Conservation (phyloP, 2,113 vertebrate species). For the Serinus canaria region DNA sequence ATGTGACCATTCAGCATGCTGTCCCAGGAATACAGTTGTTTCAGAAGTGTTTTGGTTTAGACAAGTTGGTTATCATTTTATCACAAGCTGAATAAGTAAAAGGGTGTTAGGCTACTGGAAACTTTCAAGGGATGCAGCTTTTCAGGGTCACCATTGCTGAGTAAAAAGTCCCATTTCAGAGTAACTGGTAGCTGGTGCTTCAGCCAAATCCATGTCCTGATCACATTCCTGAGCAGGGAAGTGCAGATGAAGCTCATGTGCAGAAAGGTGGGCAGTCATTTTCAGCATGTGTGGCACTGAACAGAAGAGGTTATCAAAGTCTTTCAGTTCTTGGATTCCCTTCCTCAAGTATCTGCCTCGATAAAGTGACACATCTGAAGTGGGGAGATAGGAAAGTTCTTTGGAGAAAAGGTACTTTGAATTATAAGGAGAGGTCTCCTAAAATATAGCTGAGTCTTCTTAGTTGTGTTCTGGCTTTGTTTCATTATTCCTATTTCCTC, state of each 20-base stretch:
- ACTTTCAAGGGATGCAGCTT: not conserved
- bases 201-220: not conserved
- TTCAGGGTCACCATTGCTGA: accelerated
- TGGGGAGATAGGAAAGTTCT: not conserved
- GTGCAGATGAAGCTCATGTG: not conserved
- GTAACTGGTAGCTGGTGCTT: not conserved
- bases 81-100: not conserved
- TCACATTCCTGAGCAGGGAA: not conserved
- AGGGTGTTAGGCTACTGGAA: not conserved
- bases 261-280: not conserved
- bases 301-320: not conserved
- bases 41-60: not conserved
- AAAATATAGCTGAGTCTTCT: not conserved
- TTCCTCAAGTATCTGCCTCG: not conserved
- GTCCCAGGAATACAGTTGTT: not conserved
- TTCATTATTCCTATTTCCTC: conserved; percentile 12
- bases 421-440: not conserved
- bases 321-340: not conserved
- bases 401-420: not conserved
- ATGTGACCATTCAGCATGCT: not conserved
- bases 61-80: not conserved
- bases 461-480: not conserved
- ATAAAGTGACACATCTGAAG: not conserved
- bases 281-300: not conserved
- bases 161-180: not conserved